These are phyloP conservation scores for Cryptomyrus ogoouensis DNA, from an alignment of 2,113 vertebrate genomes.

Conservation along the genomic window DNA sequence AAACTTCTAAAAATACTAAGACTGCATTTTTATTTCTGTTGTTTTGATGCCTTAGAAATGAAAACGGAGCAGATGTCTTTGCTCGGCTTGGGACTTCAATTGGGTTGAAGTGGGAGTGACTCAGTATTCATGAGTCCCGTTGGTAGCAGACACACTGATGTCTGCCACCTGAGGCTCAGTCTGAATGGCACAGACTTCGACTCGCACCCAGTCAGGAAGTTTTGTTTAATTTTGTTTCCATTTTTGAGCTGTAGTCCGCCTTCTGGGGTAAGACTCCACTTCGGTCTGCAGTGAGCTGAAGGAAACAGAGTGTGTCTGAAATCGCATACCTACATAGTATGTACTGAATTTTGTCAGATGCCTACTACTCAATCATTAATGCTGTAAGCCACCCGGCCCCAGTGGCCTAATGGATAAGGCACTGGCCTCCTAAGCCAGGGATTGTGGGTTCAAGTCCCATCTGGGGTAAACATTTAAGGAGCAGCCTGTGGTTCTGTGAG, in stretches of 20 bases:
- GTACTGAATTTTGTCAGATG: neutral
- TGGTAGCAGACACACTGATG: neutral
- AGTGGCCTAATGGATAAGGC: constrained; percentile 48
- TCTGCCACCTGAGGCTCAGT: neutral
- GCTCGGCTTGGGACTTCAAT: constrained; percentile 17
- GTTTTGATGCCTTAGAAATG: constrained; percentile 22
- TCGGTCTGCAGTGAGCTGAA: neutral
- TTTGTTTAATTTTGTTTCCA: neutral
- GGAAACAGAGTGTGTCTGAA: neutral
- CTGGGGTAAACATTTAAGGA: constrained; percentile 19
- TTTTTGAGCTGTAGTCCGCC: neutral
- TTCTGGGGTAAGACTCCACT: neutral
- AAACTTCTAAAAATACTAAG: constrained; percentile 30
- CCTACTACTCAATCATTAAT: neutral
- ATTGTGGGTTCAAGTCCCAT: constrained; percentile 43
- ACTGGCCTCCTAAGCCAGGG: constrained; percentile 52
- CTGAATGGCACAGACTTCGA: neutral
- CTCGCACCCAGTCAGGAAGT: neutral
- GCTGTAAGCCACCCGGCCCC: neutral
- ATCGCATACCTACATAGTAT: neutral
- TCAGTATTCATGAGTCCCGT: neutral
- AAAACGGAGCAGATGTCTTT: constrained; percentile 14
- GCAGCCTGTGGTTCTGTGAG: too few relatives aligned
- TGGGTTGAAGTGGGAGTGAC: neutral
- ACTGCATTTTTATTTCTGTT: constrained; percentile 19